Evolutionary conservation across 2,888 invertebrate species (phyloP), one percentile per base, ranked within the genome.

Genomic region (Trissolcus japonicus): DNA sequence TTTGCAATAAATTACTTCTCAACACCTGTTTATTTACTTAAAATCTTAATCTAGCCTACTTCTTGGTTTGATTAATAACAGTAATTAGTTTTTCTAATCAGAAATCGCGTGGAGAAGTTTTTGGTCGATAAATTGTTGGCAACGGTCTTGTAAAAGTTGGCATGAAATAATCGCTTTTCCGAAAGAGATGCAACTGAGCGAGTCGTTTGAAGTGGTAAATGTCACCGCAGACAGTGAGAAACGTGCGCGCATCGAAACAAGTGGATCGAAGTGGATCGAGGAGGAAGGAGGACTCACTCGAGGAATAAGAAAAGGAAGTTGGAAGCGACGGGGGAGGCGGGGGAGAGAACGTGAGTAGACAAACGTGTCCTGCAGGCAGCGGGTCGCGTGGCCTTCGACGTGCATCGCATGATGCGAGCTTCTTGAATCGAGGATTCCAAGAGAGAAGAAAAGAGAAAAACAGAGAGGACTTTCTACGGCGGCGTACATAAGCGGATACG

Each of bases 381-480:
- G 66, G 80, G 82, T 83, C 85, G 84, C 84, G 85, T 85, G 84
- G 83, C 85, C 85, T 85, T 85, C 84, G 85, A 85, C 85, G 85
- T 83, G 85, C 78, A 78, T 78, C 76, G 85, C 84, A 85, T 84
- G 81, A 82, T 74, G 79, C 80, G 80, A 78, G 75, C 76, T 78
- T 80, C 78, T 79, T 79, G 74, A 78, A 76, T 76, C 73, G 74
- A 76, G 69, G 66, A 67, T 79, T 73, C 78, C 61, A 72, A 78
- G 80, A 78, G 62, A 53, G 63, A 50, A 53, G 73, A 67, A 66
- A 76, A 76, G 72, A 68, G 74, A 75, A 72, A 72, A 75, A 80
- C 78, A 4, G 17, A 46, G 76, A 65, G 55, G 65, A 61, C 76
- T 80, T 80, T 79, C 79, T 80, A 80, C 77, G 73, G 40, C 66